Evolutionary conservation across 2,113 vertebrate genomes (phyloP).

Genomic region (Gambusia affinis): DNA sequence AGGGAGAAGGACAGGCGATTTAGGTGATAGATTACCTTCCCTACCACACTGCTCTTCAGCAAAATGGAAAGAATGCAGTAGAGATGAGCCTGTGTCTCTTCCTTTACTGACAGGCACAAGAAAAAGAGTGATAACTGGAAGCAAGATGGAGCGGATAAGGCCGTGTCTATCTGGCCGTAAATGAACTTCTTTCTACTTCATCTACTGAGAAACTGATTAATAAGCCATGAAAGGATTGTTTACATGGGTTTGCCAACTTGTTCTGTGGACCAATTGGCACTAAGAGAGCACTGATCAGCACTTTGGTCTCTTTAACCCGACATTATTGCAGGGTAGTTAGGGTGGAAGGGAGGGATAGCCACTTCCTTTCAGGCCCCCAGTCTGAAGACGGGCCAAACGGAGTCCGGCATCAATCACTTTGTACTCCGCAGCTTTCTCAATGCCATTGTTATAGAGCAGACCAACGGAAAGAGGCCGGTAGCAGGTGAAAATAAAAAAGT

Average conservation of each 20-base stretch:
- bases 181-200: constrained; percentile 53
- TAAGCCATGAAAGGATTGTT: constrained; percentile 60
- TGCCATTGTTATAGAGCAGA: constrained; percentile 83
- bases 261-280: constrained; percentile 57
- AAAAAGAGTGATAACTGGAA: constrained; percentile 37
- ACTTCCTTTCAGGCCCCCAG: constrained; percentile 75
- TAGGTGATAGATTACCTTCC: constrained; percentile 62
- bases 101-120: constrained; percentile 11
- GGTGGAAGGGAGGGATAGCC: constrained; percentile 64
- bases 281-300: constrained; percentile 65
- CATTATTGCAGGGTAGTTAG: constrained; percentile 41
- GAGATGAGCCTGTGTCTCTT: constrained; percentile 63
- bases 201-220: constrained; percentile 60
- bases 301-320: constrained; percentile 47
- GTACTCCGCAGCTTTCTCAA: constrained; percentile 73
- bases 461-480: constrained; percentile 81
- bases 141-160: constrained; percentile 36
- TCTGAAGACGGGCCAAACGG: constrained; percentile 80
- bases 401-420: constrained; percentile 80
- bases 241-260: constrained; percentile 51
- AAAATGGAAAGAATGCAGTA: constrained; percentile 71
- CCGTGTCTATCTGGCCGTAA: constrained; percentile 31
- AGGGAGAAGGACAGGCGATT: constrained; percentile 45
- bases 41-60: constrained; percentile 43
- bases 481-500: constrained; percentile 83